Evolutionary conservation across 2,888 invertebrate species (phyloP).

Genomic region (Rotaria magnacalcarata): DNA sequence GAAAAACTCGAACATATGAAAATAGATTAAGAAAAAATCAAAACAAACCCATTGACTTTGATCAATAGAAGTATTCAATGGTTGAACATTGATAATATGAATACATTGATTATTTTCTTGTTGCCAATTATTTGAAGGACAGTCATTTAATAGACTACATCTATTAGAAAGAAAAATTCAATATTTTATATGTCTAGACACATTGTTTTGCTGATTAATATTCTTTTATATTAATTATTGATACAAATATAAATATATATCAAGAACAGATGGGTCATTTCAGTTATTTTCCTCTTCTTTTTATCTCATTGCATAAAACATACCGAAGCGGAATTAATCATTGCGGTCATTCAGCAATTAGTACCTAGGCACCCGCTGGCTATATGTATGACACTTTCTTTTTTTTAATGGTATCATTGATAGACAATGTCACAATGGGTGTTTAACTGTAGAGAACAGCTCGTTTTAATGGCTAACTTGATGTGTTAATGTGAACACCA

Average conservation of each 20-base stretch:
- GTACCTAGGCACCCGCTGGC: neutral
- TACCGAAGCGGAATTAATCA: neutral
- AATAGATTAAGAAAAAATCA: neutral
- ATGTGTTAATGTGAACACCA: neutral
- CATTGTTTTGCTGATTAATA: neutral
- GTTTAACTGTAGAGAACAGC: neutral
- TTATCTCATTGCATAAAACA: neutral
- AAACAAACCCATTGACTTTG: conserved; percentile 30
- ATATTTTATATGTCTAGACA: neutral
- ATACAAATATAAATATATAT: neutral
- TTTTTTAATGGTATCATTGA: neutral
- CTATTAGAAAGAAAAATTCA: neutral
- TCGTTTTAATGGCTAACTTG: neutral
- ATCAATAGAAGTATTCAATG: neutral
- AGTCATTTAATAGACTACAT: neutral
- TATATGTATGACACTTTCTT: neutral
- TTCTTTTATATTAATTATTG: neutral
- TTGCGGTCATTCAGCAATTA: neutral
- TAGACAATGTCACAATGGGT: conserved; percentile 2
- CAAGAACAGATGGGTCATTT: conserved; percentile 1
- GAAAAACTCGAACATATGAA: neutral
- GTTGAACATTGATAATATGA: conserved; percentile 5
- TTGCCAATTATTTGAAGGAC: neutral
- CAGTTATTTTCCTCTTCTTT: neutral
- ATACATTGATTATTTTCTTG: conserved; percentile 1